phyloP scores from a whole-genome alignment of 2,113 vertebrate species.

The Saguinus midas region DNA sequence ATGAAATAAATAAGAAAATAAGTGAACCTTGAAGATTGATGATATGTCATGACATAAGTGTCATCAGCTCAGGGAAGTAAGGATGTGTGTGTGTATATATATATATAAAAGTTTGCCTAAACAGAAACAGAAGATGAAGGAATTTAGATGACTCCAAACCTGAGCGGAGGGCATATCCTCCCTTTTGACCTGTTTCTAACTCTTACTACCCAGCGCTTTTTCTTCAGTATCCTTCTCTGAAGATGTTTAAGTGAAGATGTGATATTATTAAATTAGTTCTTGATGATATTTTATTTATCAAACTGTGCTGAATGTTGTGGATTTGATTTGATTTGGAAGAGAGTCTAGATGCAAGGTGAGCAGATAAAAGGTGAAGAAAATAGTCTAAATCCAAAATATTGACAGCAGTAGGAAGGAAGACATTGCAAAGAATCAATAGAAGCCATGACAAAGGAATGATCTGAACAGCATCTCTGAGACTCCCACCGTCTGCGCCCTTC shows the following conservation, averaged over 20 bases:
- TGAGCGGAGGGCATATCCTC: neutral
- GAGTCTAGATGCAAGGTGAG: neutral
- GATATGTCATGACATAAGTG: neutral
- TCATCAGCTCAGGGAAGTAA: neutral
- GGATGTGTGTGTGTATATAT: too few species aligned
- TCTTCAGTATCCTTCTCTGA: neutral
- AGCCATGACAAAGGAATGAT: neutral
- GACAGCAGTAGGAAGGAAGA: neutral
- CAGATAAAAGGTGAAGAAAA: neutral
- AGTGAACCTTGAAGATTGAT: neutral
- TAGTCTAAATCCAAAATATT: neutral
- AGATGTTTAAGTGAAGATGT: neutral
- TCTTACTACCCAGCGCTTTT: neutral
- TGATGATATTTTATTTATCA: neutral
- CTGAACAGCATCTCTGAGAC: neutral
- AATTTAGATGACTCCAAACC: neutral
- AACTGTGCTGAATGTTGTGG: neutral
- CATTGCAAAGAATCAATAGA: neutral
- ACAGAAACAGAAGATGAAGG: neutral
- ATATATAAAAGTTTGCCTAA: neutral
- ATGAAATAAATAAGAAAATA: neutral
- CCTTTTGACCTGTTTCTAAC: neutral
- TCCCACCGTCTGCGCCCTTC: fast-evolving
- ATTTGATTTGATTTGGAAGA: neutral
- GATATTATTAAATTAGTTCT: neutral